Evolutionary conservation across 2,797 vertebrate species (phyloP), one percentile per base, ranked within the genome.

Genomic region (Premnoplex brunnescens): DNA sequence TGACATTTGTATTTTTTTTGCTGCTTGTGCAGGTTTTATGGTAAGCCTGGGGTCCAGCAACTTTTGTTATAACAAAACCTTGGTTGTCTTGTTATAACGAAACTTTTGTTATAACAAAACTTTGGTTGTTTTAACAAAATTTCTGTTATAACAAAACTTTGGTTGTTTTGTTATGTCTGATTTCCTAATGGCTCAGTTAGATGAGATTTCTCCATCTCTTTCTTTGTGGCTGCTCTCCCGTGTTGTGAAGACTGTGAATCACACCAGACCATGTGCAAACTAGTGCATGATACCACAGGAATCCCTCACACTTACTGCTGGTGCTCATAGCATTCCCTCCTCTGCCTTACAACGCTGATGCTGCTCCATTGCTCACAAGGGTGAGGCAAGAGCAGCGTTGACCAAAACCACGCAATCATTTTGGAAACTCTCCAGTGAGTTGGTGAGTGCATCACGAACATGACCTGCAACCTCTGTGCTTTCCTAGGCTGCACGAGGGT

Each of bases 401-500:
- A 91, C 63, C 63, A 56, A 67, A 74, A 58, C 19, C 20, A 67
- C 73, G 37, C 64, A 60, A 17, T 37, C 44, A 18, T 41, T 69
- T 22, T 78, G 48, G 85, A 88, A 91, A 71, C 39, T 74, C 24
- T 91, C 56, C 62, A n/a, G 8, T 17, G 49, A 74, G n/a, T 22
- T 8, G 49, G 52, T 0, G 22, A 75, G 49, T 1, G 12, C n/a
- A 74, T 34, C 43, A 23, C 0, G 0, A 46, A 71, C 2, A 27
- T 5, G 52, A 66, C 49, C 43, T 54, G 43, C 52, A 85, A 60
- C 32, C 85, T 56, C 58, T 37, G 48, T 0, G 2, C 46, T 66
- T 56, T 60, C 67, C 51, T 27, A 26, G 52, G 76, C 85, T 66
- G 32, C 43, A 28, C 0, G 0, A 54, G 64, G 64, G 55, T 3